These are phyloP conservation scores for Gymnosoma rotundatum DNA, from an alignment of 2,888 invertebrate species.

Conservation along the genomic window DNA sequence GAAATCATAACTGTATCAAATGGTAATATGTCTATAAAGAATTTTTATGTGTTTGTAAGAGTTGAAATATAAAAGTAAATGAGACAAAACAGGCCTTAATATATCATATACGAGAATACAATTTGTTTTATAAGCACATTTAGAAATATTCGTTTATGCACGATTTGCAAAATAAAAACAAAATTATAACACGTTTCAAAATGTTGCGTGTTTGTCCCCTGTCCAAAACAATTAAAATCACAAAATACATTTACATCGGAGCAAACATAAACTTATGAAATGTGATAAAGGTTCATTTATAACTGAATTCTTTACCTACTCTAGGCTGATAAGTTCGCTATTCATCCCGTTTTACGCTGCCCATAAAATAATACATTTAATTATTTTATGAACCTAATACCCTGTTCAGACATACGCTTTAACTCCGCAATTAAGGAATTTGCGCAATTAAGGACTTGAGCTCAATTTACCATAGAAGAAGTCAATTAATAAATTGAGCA, in stretches of 20 bases:
- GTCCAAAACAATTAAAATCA: conserved; percentile 18
- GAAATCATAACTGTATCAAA: not conserved
- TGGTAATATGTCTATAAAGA: not conserved
- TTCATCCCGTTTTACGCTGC: too few species aligned
- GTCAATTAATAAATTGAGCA: too few species aligned
- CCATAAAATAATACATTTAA: too few species aligned
- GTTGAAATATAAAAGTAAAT: too few species aligned
- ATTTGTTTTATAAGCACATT: not conserved
- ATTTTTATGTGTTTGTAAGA: not conserved
- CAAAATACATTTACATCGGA: not conserved
- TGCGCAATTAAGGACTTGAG: too few species aligned
- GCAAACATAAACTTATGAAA: not conserved
- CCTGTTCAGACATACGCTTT: too few species aligned
- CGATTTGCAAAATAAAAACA: conserved; percentile 25
- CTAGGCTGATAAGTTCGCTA: too few species aligned
- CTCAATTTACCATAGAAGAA: too few species aligned
- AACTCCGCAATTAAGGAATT: too few species aligned
- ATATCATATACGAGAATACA: not conserved
- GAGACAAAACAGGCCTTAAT: not conserved
- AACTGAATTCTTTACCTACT: too few species aligned
- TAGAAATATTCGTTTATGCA: conserved; percentile 24
- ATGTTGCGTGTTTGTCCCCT: conserved; percentile 31
- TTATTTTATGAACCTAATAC: too few species aligned
- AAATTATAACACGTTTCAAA: conserved; percentile 49
- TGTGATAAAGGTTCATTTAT: conserved; percentile 15